These are phyloP conservation scores for Erethizon dorsatum DNA, from an alignment of 2,797 vertebrate genomes.

Conservation along the genomic window DNA sequence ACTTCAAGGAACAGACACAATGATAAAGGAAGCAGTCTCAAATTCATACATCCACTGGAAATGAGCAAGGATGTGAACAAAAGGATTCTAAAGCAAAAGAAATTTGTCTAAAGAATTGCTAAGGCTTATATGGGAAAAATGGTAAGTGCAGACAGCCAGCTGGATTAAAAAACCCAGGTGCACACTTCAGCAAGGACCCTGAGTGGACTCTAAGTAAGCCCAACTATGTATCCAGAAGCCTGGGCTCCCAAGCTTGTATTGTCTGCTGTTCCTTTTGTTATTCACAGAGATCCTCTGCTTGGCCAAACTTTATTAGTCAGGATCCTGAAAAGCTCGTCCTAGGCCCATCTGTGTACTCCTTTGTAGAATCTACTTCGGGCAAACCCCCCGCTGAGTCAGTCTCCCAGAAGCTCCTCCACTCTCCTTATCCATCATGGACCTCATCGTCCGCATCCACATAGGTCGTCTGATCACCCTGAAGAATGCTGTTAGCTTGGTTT, in stretches of 20 bases:
- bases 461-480: no score
- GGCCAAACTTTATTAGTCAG: background rate
- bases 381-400: background rate
- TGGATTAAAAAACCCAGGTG: background rate
- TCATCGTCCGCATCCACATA: no score
- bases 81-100: background rate
- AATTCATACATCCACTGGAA: background rate
- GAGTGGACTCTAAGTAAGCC: background rate
- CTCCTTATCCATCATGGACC: background rate
- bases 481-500: background rate
- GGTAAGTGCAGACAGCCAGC: background rate
- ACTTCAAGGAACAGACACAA: background rate
- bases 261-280: background rate
- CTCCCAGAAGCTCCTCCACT: no score
- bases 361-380: background rate
- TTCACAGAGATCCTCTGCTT: background rate
- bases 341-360: background rate
- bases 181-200: no score
- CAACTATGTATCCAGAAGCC: accelerated
- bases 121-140: background rate
- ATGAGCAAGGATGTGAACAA: background rate
- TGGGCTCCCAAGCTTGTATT: background rate
- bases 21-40: background rate
- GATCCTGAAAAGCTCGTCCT: background rate
- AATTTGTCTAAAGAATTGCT: background rate